These are phyloP conservation scores for Fulmarus glacialis DNA, from an alignment of 2,113 vertebrate species.

Conservation along the genomic window DNA sequence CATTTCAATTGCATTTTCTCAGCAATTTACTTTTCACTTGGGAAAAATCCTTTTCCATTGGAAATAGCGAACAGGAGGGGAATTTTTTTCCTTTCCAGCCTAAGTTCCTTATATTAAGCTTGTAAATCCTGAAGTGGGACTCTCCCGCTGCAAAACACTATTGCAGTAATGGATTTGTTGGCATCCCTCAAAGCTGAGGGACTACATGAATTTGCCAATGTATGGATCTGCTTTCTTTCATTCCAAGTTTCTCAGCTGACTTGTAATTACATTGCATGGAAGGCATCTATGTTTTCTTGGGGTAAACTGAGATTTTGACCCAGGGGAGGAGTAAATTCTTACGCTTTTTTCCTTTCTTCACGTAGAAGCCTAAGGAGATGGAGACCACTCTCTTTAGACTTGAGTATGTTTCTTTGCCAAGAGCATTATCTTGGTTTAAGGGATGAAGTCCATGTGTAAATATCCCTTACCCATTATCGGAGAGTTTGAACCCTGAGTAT, in stretches of 20 bases:
- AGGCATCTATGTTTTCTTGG: conserved; percentile 13
- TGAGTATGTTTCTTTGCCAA: not conserved
- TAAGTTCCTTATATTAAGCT: conserved; percentile 51
- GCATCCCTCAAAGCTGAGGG: conserved; percentile 62
- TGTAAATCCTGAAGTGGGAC: conserved; percentile 45
- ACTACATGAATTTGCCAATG: conserved; percentile 30
- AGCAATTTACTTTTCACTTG: conserved; percentile 69
- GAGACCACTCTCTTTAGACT: not conserved
- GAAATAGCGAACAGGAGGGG: conserved; percentile 22
- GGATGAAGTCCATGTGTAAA: not conserved
- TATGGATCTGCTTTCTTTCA: conserved; percentile 68
- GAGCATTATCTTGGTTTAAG: not conserved
- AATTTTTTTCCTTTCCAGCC: conserved; percentile 10
- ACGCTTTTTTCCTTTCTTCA: not conserved
- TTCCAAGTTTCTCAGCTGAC: conserved; percentile 58
- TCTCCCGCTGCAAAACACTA: not conserved
- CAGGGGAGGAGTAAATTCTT: conserved; percentile 4
- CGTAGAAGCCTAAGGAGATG: not conserved
- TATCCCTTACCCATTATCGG: not conserved
- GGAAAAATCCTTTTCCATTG: conserved; percentile 50
- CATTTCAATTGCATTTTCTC: conserved; percentile 61
- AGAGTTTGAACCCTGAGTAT: not conserved
- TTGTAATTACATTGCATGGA: conserved; percentile 38
- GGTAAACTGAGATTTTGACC: conserved; percentile 23
- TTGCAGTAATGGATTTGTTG: conserved; percentile 68